Percentiles rank a stretch among this genome's conserved stretches.
Evolutionary conservation across 2,113 vertebrate genomes (phyloP).

Genomic region (Elaphurus davidianus): DNA sequence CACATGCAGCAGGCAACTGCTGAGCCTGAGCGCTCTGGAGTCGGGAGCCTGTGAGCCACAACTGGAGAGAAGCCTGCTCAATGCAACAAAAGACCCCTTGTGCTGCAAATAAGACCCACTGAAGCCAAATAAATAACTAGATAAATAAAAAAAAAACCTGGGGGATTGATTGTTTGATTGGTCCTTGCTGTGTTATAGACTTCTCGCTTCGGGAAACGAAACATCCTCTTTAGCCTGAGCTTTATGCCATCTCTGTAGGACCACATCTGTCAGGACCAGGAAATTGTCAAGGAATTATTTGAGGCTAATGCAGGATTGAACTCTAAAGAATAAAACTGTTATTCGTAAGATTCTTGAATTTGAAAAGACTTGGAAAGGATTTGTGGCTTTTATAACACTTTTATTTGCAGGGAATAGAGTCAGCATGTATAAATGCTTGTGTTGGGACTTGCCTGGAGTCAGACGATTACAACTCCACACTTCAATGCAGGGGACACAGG

Average conservation of each 20-base stretch:
- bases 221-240: not conserved
- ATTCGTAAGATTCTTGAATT: constrained; percentile 3
- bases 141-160: not conserved
- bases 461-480: rapidly evolving
- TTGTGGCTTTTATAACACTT: not conserved
- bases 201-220: not conserved
- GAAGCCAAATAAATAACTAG: too few species aligned
- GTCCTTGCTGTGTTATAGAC: not conserved
- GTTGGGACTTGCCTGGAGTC: not conserved
- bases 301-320: not conserved
- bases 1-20: too few species aligned
- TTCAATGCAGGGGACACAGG: not conserved
- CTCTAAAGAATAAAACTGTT: constrained; percentile 16
- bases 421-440: not conserved
- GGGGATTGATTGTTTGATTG: not conserved
- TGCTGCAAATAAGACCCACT: too few species aligned
- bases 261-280: not conserved
- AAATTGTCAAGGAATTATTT: not conserved
- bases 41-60: too few species aligned
- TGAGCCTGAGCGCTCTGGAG: too few species aligned
- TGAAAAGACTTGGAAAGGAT: not conserved
- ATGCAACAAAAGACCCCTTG: too few species aligned
- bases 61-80: too few species aligned
- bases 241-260: not conserved
- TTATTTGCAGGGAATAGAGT: not conserved